Evolutionary conservation across 2,888 invertebrate genomes (phyloP).

Genomic region (Petrophora chlorosata): DNA sequence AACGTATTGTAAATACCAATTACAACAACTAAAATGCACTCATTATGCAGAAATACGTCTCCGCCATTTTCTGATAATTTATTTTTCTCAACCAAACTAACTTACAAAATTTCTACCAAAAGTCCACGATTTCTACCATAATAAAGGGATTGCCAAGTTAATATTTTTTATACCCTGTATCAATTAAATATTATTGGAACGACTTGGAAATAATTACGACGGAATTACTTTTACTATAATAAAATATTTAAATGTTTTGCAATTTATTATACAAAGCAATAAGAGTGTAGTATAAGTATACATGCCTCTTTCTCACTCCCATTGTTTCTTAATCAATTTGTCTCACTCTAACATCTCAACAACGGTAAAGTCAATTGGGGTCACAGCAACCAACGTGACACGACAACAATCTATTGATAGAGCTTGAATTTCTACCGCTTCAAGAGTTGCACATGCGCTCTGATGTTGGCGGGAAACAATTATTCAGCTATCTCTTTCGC

Average conservation of each 20-base stretch:
- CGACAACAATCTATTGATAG: slow-evolving; percentile 16
- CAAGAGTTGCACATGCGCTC: slow-evolving; percentile 17
- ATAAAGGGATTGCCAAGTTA: slow-evolving; percentile 19
- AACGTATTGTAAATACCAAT: no score
- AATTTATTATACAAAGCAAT: neutral
- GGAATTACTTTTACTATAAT: no score
- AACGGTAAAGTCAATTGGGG: slow-evolving; percentile 12
- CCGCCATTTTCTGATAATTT: slow-evolving; percentile 28
- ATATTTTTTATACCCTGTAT: neutral
- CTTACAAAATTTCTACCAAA: slow-evolving; percentile 12
- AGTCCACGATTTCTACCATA: slow-evolving; percentile 15
- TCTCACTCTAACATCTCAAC: slow-evolving; percentile 7
- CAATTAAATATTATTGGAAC: neutral
- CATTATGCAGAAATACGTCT: slow-evolving; percentile 6
- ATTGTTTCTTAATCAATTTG: neutral
- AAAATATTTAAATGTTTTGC: neutral
- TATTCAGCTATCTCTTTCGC: slow-evolving; percentile 30
- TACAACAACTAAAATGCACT: neutral
- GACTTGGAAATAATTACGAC: no score
- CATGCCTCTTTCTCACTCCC: neutral
- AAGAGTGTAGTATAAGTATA: neutral
- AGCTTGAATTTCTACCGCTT: slow-evolving; percentile 9
- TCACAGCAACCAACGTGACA: slow-evolving; percentile 2
- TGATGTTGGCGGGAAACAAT: slow-evolving; percentile 23
- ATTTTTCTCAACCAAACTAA: neutral